Evolutionary conservation across 1,140 invertebrate genomes (phyloP).

Genomic region (Grapholita molesta): DNA sequence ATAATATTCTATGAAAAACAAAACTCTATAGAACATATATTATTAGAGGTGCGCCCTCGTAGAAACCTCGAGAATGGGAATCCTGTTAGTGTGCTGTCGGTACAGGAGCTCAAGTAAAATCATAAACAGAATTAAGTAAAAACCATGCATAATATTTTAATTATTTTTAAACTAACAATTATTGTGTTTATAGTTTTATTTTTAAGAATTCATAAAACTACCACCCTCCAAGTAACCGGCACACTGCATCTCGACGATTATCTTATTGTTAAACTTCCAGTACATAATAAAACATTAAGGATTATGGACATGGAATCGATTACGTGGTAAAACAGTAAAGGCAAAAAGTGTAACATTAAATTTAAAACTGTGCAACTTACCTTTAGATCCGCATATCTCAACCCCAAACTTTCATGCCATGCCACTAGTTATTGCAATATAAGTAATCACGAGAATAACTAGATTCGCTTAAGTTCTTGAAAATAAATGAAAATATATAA

Average conservation of each 20-base stretch:
- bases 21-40: constrained; percentile 29
- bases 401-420: constrained; percentile 44
- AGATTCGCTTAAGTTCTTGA: background rate
- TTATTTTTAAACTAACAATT: constrained; percentile 1
- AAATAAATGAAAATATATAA: constrained; percentile 24
- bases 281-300: constrained; percentile 45
- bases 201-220: background rate
- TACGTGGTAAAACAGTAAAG: constrained; percentile 42
- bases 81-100: constrained; percentile 65
- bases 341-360: constrained; percentile 35
- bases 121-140: constrained; percentile 67
- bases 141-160: constrained; percentile 49
- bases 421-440: constrained; percentile 25
- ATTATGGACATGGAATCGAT: constrained; percentile 73
- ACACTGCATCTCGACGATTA: background rate
- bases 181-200: background rate
- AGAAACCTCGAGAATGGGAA: constrained; percentile 22
- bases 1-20: constrained; percentile 63
- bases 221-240: constrained; percentile 71
- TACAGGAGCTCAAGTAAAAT: constrained; percentile 68
- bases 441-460: background rate
- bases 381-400: constrained; percentile 38
- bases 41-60: background rate
- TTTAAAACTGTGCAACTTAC: constrained; percentile 52
- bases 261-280: constrained; percentile 23